Evolutionary conservation across 2,113 vertebrate genomes (phyloP), one percentile per base, ranked within the genome.

Genomic region (Nestor notabilis): DNA sequence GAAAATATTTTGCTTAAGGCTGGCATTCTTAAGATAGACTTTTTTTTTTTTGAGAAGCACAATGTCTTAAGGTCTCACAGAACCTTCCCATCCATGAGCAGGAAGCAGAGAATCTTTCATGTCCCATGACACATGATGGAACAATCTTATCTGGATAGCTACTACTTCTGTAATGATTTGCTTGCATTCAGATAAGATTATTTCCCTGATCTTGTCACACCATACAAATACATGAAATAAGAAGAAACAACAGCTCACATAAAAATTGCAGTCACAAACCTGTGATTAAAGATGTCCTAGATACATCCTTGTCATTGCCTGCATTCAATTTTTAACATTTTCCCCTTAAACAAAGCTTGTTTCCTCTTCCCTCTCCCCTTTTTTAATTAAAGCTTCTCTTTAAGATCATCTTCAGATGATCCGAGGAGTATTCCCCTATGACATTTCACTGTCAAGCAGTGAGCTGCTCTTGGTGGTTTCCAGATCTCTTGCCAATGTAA

Each of bases 121-220:
- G 2, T 43, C 72, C 50, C 47, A 47, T 0, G 2, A 68, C 0
- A 0, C 3, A 2, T 0, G 2, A 65, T 3, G 1, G 20, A 85
- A 65, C 23, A 69, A 61, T 56, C 63, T 83, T 61, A 90, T 43
- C 71, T 66, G 53, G 81, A 46, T 9, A 80, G 50, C n/a, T 89
- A n/a, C 66, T 71, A 23, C 46, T 63, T 66, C 55, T 63, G 58
- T 31, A 50, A 71, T 13, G 50, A 80, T 95, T 92, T 70, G 13
- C 53, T 83, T 65, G 75, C 17, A 41, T 90, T 93, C 58, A 66
- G 50, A 33, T 53, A 58, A 75, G 46, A 88, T 80, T 70, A 90
- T 55, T 90, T 78, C 25, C 33, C 50, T 55, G 83, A 90, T 94
- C 23, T 66, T 94, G 66, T 78, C 92, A 79, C 56, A 58, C 25